A percentile compares a stretch with the other conserved stretches of the same genome.
Conservation (phyloP, 2,113 vertebrate genomes). For the Phalacrocorax brasilianus region DNA sequence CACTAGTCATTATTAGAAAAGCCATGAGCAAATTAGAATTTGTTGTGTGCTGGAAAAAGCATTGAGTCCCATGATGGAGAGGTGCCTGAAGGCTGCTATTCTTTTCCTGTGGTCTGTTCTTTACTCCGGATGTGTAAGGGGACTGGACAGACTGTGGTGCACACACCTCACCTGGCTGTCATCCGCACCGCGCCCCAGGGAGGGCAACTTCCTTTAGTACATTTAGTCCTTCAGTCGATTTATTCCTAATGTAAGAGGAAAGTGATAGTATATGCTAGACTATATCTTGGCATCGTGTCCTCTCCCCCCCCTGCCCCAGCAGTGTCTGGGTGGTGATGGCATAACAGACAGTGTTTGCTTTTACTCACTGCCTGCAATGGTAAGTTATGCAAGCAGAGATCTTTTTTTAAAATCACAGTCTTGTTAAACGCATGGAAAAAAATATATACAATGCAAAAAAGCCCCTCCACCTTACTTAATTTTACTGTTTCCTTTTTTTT, state of each 20-base stretch:
- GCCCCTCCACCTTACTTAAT: not conserved
- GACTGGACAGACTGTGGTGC: not conserved
- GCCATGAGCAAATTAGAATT: not conserved
- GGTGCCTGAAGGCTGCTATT: not conserved
- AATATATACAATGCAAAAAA: not conserved
- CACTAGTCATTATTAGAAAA: not conserved
- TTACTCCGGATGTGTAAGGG: not conserved
- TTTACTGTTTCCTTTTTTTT: not conserved
- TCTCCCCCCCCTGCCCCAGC: no score
- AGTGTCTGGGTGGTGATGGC: not conserved
- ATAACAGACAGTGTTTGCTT: not conserved
- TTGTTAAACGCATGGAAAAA: not conserved
- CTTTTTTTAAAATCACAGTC: not conserved
- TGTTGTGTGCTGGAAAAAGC: not conserved
- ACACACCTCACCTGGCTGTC: fast-evolving
- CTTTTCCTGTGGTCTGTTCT: not conserved
- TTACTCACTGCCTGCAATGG: not conserved
- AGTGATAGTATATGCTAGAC: not conserved
- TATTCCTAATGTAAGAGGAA: not conserved
- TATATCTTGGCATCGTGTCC: not conserved
- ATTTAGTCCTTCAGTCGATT: not conserved
- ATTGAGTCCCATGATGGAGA: not conserved
- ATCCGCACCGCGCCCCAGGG: fast-evolving
- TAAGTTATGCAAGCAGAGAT: not conserved
- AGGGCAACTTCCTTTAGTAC: not conserved